Conservation (phyloP, 2,113 vertebrate genomes). For the Ovibos moschatus region DNA sequence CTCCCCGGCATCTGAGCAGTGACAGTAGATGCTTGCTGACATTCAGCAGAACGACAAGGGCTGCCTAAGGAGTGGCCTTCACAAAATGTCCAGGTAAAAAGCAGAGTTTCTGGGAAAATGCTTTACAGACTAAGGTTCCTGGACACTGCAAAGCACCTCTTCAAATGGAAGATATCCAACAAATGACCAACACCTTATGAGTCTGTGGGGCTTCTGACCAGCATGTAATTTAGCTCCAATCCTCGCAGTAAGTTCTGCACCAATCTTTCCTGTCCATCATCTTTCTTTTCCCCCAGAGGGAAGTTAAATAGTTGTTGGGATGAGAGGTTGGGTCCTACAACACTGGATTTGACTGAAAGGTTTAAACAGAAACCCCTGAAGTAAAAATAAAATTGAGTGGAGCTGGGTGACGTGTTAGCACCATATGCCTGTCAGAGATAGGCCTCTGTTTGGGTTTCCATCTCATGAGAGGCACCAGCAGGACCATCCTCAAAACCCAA, state of each 20-base stretch:
- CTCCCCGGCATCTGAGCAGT: constrained; percentile 11
- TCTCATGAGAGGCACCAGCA: background rate
- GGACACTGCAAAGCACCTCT: background rate
- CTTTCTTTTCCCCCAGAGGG: background rate
- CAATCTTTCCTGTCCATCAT: background rate
- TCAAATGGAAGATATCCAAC: background rate
- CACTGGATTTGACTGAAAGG: background rate
- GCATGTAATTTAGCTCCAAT: background rate
- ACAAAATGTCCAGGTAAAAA: constrained; percentile 44
- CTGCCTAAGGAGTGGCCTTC: constrained; percentile 39
- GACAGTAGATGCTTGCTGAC: constrained; percentile 62
- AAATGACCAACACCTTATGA: background rate
- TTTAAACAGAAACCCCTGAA: constrained; percentile 3
- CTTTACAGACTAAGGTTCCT: background rate
- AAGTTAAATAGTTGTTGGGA: background rate
- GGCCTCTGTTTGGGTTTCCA: background rate
- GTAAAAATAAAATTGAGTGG: background rate
- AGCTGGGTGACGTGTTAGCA: background rate
- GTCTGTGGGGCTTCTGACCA: background rate
- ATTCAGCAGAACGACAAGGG: constrained; percentile 51
- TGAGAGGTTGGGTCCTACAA: background rate
- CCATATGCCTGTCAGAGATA: background rate
- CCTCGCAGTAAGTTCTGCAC: background rate
- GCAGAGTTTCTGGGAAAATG: constrained; percentile 24
- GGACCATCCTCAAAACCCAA: background rate